Evolutionary conservation across 2,888 invertebrate species (phyloP).

Genomic region (Alcis repandata): DNA sequence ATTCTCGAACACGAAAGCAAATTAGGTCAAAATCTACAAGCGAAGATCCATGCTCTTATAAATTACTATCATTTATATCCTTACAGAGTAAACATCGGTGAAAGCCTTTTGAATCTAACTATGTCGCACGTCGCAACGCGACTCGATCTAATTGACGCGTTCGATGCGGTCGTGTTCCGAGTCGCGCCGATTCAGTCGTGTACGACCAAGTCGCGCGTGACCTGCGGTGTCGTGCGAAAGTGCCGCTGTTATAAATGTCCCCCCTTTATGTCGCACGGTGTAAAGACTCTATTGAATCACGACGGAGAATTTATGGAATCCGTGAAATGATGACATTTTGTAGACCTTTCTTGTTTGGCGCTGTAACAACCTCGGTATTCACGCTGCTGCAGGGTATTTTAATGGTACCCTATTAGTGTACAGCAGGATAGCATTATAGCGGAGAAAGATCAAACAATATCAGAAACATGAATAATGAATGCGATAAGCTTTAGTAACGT

Average conservation of each 20-base stretch:
- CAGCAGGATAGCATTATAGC: constrained; percentile 25
- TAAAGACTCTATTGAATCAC: constrained; percentile 52
- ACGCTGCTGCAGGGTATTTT: constrained; percentile 28
- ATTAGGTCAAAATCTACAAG: background rate
- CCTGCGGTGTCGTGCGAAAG: constrained; percentile 50
- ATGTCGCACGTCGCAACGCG: constrained; percentile 35
- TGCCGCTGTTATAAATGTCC: constrained; percentile 49
- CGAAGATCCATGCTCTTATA: constrained; percentile 11
- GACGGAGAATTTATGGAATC: constrained; percentile 48
- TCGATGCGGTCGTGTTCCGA: constrained; percentile 40
- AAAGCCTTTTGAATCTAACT: constrained; percentile 23
- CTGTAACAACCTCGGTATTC: constrained; percentile 41
- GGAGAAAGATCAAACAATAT: constrained; percentile 22
- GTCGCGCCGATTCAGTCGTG: constrained; percentile 40
- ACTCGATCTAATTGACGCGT: constrained; percentile 55
- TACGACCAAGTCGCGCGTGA: constrained; percentile 48
- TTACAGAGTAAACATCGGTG: constrained; percentile 24
- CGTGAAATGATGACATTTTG: constrained; percentile 45
- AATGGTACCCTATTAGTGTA: constrained; percentile 31
- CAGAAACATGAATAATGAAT: constrained; percentile 12
- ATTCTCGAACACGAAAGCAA: background rate
- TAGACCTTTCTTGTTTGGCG: constrained; percentile 41
- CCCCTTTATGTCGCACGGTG: constrained; percentile 47
- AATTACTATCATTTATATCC: constrained; percentile 17
- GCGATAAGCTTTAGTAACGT: constrained; percentile 6